Percentiles rank a stretch among this genome's conserved stretches.
phyloP scores from a whole-genome alignment of 2,113 vertebrate genomes.

The Lanius collurio region DNA sequence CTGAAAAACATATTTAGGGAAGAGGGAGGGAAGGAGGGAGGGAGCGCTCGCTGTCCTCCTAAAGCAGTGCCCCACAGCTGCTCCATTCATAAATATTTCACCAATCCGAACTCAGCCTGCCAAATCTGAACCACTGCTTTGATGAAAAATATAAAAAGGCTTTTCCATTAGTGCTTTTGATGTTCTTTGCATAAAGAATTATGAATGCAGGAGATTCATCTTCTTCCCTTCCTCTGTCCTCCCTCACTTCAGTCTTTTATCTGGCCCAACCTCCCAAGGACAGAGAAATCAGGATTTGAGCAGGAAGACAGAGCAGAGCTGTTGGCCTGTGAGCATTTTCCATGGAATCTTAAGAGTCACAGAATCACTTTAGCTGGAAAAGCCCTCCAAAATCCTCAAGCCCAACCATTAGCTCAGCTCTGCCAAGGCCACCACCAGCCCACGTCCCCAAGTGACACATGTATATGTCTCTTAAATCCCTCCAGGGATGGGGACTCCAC shows the following conservation, averaged over 20 bases:
- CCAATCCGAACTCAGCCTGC: background rate
- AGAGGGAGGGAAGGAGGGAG: background rate
- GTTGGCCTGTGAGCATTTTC: accelerated
- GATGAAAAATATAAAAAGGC: slow-evolving; percentile 40
- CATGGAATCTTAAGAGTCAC: background rate
- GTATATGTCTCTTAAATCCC: background rate
- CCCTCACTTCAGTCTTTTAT: background rate
- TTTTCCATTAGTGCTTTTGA: slow-evolving; percentile 51
- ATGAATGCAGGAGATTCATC: background rate
- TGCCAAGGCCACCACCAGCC: background rate
- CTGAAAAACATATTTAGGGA: background rate
- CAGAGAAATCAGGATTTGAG: background rate
- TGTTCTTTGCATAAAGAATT: slow-evolving; percentile 32
- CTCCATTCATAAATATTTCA: slow-evolving; percentile 52
- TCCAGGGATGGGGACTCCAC: background rate
- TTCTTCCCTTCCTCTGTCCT: background rate
- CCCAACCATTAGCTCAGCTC: background rate
- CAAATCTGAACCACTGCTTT: slow-evolving; percentile 36
- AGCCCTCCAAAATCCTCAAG: background rate
- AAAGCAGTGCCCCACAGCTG: background rate
- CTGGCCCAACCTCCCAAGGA: background rate
- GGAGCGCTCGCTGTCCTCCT: background rate
- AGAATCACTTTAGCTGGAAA: background rate
- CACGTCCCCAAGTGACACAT: background rate
- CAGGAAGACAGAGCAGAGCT: background rate